A percentile compares a stretch with the other conserved stretches of the same genome.
Evolutionary conservation across 2,888 invertebrate genomes (phyloP).

Genomic region (Strigamia maritima): DNA sequence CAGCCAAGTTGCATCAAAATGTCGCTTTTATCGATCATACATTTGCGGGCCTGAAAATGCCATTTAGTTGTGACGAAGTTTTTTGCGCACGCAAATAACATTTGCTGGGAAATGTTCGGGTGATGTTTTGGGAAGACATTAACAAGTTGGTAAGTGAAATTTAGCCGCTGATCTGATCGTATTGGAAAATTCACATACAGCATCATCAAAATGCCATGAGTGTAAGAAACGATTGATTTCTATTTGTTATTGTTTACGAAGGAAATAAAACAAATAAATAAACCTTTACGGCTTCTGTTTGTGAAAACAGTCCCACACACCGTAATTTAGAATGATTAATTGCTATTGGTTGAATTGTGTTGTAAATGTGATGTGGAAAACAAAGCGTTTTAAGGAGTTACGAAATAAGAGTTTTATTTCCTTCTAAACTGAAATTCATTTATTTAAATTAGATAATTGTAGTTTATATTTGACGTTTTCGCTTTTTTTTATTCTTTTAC

Average conservation of each 20-base stretch:
- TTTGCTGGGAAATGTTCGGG: not conserved
- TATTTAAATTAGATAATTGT: not conserved
- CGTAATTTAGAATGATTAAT: too few species aligned
- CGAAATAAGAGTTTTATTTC: not conserved
- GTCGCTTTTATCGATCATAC: not conserved
- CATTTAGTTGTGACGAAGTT: not conserved
- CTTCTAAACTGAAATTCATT: not conserved
- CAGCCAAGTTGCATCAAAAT: not conserved
- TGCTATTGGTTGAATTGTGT: too few species aligned
- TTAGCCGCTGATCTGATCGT: not conserved
- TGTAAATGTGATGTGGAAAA: too few species aligned
- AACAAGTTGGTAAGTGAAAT: not conserved
- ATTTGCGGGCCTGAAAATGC: not conserved
- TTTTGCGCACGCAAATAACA: not conserved
- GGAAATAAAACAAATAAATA: not conserved
- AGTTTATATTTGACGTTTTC: not conserved
- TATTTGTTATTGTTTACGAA: not conserved
- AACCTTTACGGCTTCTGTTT: not conserved
- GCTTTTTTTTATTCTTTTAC: not conserved
- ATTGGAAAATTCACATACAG: too few species aligned
- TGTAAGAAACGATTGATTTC: not conserved
- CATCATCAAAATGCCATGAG: too few species aligned
- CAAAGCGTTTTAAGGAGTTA: too few species aligned
- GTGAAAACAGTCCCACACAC: not conserved
- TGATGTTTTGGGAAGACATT: conserved; percentile 10